A percentile compares a stretch with the other conserved stretches of the same genome.
These are phyloP conservation scores for Hormiphora californensis DNA, from an alignment of 37 sponge, comb jelly and placozoan genomes.

Conservation along the genomic window DNA sequence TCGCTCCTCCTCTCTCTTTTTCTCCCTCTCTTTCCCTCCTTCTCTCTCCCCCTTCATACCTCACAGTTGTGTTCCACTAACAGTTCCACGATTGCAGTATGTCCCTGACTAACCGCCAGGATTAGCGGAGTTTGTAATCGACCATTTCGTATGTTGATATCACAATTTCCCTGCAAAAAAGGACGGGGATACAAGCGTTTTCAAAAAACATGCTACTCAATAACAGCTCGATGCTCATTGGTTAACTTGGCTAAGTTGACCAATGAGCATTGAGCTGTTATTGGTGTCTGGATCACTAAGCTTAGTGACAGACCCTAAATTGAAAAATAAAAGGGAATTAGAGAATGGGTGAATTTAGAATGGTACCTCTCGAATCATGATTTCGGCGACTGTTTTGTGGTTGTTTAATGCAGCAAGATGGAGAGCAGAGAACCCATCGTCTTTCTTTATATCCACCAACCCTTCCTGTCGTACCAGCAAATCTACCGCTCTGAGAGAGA, in stretches of 20 bases:
- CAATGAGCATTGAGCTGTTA: too few relatives aligned
- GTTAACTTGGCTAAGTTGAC: too few relatives aligned
- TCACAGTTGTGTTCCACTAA: constrained; percentile 69
- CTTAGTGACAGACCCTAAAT: too few relatives aligned
- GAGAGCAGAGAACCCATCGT: constrained; percentile 87
- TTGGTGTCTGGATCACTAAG: too few relatives aligned
- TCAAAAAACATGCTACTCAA: too few relatives aligned
- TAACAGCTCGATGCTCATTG: too few relatives aligned
- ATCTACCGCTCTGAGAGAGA: background rate
- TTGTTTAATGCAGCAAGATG: constrained; percentile 89
- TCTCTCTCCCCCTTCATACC: background rate
- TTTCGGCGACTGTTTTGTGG: constrained; percentile 79
- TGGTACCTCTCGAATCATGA: constrained; percentile 67
- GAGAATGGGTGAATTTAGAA: too few relatives aligned
- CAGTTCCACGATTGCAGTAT: constrained; percentile 64
- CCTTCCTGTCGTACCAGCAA: constrained; percentile 47
- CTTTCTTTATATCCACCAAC: constrained; percentile 70
- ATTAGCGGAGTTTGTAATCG: constrained; percentile 66
- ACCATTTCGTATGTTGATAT: constrained; percentile 42
- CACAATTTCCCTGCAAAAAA: constrained; percentile 33
- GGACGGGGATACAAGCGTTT: too few relatives aligned
- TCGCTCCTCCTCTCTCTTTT: too few relatives aligned
- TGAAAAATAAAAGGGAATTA: too few relatives aligned
- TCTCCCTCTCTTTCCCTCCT: too few relatives aligned
- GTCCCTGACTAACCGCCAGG: constrained; percentile 65